phyloP scores from a whole-genome alignment of 2,797 vertebrate species.

The Semotilus atromaculatus region DNA sequence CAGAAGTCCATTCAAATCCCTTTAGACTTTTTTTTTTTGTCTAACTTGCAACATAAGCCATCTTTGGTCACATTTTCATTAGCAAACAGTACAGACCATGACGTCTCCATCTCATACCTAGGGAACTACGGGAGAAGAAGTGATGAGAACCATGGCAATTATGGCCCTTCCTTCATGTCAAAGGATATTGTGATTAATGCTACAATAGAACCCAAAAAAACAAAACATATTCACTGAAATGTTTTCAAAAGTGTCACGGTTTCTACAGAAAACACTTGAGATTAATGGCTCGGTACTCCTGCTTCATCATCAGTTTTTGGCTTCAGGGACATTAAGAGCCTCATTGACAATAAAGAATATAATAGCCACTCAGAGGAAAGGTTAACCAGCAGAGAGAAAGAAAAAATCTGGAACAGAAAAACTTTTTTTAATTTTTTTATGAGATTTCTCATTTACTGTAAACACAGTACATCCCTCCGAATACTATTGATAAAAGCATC shows the following conservation, averaged over 20 bases:
- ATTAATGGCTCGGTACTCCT: slow-evolving; percentile 24
- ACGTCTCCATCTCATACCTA: not conserved
- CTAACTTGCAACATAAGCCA: slow-evolving; percentile 16
- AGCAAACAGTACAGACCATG: slow-evolving; percentile 2
- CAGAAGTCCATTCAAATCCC: slow-evolving; percentile 17
- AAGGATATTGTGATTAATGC: slow-evolving; percentile 42
- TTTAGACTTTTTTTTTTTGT: not conserved
- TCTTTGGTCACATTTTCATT: slow-evolving; percentile 10
- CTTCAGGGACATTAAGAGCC: slow-evolving; percentile 40
- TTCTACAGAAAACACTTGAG: slow-evolving; percentile 22
- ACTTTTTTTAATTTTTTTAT: not conserved
- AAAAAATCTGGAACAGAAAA: slow-evolving; percentile 23
- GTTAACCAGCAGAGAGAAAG: slow-evolving; percentile 9
- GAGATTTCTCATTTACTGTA: slow-evolving; percentile 46
- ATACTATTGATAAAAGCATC: slow-evolving; percentile 41
- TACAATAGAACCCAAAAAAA: slow-evolving; percentile 3
- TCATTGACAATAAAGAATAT: slow-evolving; percentile 39
- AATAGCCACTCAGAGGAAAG: slow-evolving; percentile 10
- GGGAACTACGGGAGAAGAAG: not conserved
- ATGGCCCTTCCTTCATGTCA: slow-evolving; percentile 5
- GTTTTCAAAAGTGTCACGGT: slow-evolving; percentile 11
- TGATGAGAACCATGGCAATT: not conserved
- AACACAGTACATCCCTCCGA: slow-evolving; percentile 38
- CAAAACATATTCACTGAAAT: not conserved
- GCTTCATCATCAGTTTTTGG: slow-evolving; percentile 46